Percentiles rank a stretch among this genome's conserved stretches.
Conservation (phyloP, 2,888 invertebrate genomes). For the Pyrochroa serraticornis region DNA sequence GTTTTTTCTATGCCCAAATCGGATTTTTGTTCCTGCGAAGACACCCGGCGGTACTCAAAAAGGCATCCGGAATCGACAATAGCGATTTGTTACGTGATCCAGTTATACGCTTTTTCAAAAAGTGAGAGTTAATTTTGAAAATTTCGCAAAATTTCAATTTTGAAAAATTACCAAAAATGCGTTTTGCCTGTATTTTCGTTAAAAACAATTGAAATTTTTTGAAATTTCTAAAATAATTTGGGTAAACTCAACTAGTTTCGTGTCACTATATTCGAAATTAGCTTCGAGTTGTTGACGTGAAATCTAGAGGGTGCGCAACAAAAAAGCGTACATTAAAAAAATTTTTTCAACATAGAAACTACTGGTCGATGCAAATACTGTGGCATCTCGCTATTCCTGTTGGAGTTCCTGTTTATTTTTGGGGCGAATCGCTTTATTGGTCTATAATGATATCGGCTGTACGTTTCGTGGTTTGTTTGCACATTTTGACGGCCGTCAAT, state of each 20-base stretch:
- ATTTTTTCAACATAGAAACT: slow-evolving; percentile 67
- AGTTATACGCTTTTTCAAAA: slow-evolving; percentile 77
- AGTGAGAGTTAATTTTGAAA: slow-evolving; percentile 58
- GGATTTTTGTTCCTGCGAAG: slow-evolving; percentile 93
- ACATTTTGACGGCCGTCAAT: slow-evolving; percentile 83
- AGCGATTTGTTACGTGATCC: slow-evolving; percentile 80
- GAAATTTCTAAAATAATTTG: no score
- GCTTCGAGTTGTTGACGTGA: no score
- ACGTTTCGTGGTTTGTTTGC: slow-evolving; percentile 69
- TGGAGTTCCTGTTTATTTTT: slow-evolving; percentile 74
- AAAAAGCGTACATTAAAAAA: no score
- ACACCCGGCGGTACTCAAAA: slow-evolving; percentile 80
- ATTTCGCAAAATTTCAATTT: no score
- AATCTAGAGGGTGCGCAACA: no score
- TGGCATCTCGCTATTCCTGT: slow-evolving; percentile 83
- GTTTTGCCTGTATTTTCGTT: no score
- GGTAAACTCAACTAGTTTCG: no score
- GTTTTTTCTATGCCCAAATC: slow-evolving; percentile 92
- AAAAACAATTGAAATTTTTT: no score
- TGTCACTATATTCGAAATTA: no score
- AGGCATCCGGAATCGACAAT: slow-evolving; percentile 82
- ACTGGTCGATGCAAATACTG: slow-evolving; percentile 76
- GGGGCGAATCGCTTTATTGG: slow-evolving; percentile 54
- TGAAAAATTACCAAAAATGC: no score
- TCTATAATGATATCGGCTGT: slow-evolving; percentile 42